Evolutionary conservation across 1,140 invertebrate species (phyloP), one percentile per base, ranked within the genome.

Genomic region (Dendrolimus kikuchii): DNA sequence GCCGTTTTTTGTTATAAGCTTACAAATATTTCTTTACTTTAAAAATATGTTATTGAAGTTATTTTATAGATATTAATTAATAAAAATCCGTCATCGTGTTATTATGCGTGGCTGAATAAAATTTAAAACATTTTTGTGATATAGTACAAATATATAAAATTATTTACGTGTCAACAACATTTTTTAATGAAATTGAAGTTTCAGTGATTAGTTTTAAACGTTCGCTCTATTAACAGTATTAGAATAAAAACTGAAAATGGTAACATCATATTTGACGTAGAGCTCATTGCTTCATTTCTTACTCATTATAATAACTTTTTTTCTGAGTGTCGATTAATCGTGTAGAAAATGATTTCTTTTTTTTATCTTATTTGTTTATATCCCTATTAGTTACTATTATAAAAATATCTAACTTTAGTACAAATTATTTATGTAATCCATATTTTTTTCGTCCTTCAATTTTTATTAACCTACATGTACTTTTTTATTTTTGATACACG

Each of bases 71-170:
- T 23, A 23, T 38, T 45, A 46, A 41, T 53, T 47, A 53, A 38
- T 46, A 36, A 49, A 51, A 51, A 56, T 38, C 40, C 46, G 47
- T 46, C 38, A 41, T 53, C 46, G 41, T 57, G 52, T 41, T 44
- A 53, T 46, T 52, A 58, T 63, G 53, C 63, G 68, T 68, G 57
- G 55, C 55, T 45, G 44, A 42, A 38, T 47, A 49, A 57, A 47
- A 64, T 60, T 62, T 64, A 60, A 73, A 66, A 71, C 38, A 66
- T 62, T 75, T 77, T 80, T 77, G 71, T 81, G 74, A 82, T 23
- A 23, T 82, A 86, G 81, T 86, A 86, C 80, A 86, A 86, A 85
- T 81, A 71, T 23, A 23, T 23, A 70, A 23, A 74, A 68, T 69
- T 68, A 71, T 68, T 67, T 59, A 74, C 67, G 52, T 53, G 55